Percentiles rank a stretch among this genome's conserved stretches.
Evolutionary conservation across 1,140 invertebrate species (phyloP).

Genomic region (Sipha flava): DNA sequence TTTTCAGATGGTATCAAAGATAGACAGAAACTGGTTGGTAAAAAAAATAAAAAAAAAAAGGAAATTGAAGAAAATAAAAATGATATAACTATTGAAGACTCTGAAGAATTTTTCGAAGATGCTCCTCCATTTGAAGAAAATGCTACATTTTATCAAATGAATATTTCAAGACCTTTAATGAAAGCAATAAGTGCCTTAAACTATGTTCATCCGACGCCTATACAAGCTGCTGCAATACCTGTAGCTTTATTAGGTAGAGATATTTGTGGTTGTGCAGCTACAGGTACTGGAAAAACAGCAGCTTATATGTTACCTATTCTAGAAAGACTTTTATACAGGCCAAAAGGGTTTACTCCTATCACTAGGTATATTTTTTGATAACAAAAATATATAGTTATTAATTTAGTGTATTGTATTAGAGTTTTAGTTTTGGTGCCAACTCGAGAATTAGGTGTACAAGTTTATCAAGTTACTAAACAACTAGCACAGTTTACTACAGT

Average conservation of each 20-base stretch:
- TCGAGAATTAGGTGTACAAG: constrained; percentile 90
- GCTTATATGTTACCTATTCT: constrained; percentile 97
- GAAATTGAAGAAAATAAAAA: constrained; percentile 44
- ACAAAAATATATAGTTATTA: not conserved
- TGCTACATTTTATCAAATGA: constrained; percentile 84
- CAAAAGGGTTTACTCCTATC: constrained; percentile 51
- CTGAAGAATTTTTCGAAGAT: constrained; percentile 67
- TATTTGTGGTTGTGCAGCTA: constrained; percentile 92
- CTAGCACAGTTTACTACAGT: constrained; percentile 78
- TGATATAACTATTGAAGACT: constrained; percentile 41
- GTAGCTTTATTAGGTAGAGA: constrained; percentile 82
- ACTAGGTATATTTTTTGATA: constrained; percentile 45
- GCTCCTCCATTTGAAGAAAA: constrained; percentile 59
- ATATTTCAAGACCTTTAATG: constrained; percentile 71
- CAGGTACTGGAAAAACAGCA: constrained; percentile 96
- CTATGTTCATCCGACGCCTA: constrained; percentile 90
- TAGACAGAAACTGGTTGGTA: constrained; percentile 44
- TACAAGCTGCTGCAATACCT: constrained; percentile 90
- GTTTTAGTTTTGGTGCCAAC: constrained; percentile 94
- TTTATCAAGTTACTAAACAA: constrained; percentile 87
- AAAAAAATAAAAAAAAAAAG: constrained; percentile 42
- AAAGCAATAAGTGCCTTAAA: constrained; percentile 77
- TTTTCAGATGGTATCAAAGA: constrained; percentile 45
- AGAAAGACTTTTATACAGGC: constrained; percentile 80
- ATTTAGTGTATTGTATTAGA: constrained; percentile 43